Conservation (phyloP, 2,113 vertebrate genomes). For the Cariama cristata region DNA sequence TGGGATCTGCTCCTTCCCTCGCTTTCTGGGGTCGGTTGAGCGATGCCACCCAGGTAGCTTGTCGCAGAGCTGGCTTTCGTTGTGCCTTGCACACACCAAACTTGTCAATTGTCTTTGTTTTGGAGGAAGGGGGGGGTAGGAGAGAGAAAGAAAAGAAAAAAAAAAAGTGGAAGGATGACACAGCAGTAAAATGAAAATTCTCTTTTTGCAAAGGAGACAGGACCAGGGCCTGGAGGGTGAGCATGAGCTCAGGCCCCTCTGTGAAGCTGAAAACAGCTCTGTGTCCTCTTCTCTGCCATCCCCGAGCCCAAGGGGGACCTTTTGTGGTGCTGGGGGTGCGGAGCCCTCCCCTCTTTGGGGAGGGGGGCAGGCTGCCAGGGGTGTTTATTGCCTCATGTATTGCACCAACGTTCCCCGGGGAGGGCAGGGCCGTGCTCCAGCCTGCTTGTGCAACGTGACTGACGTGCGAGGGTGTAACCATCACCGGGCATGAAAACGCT, state of each 20-base stretch:
- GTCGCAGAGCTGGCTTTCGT: background rate
- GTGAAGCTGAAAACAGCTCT: background rate
- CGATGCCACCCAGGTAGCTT: accelerated
- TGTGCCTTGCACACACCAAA: background rate
- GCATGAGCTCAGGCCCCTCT: background rate
- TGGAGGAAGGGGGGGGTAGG: too few species aligned
- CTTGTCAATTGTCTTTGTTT: too few species aligned
- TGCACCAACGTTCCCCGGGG: background rate
- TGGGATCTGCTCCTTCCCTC: accelerated
- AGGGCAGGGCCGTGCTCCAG: background rate
- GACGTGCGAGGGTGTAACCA: background rate
- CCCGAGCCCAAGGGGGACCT: too few species aligned
- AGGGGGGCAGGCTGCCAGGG: background rate
- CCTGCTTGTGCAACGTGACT: background rate
- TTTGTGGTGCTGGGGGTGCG: background rate
- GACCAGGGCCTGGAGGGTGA: accelerated
- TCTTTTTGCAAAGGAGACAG: too few species aligned
- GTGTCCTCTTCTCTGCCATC: background rate
- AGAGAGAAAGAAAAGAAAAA: too few species aligned
- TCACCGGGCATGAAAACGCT: background rate
- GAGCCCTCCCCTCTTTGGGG: background rate
- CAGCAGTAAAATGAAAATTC: background rate
- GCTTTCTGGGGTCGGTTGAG: accelerated
- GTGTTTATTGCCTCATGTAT: background rate
- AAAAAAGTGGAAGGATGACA: background rate